Conservation (phyloP, 1,140 invertebrate species). For the Drosophila repleta region DNA sequence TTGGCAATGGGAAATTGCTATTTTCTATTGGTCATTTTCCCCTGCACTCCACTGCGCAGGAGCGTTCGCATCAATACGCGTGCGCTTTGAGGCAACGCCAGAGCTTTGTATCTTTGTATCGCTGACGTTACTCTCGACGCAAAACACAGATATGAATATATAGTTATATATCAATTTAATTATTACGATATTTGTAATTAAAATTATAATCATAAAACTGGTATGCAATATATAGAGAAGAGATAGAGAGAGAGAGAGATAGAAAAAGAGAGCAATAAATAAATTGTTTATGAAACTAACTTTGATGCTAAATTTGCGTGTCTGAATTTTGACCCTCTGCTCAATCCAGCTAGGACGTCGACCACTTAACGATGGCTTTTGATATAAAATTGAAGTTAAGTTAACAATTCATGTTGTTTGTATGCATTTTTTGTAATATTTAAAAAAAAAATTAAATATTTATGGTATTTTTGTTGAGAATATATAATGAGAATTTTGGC, state of each 20-base stretch:
- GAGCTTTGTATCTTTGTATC: slow-evolving; percentile 28
- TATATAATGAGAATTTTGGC: slow-evolving; percentile 20
- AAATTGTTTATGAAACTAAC: slow-evolving; percentile 83
- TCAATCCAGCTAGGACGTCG: slow-evolving; percentile 84
- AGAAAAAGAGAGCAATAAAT: slow-evolving; percentile 71
- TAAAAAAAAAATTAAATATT: slow-evolving; percentile 53
- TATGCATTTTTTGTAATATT: slow-evolving; percentile 49
- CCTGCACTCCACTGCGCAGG: slow-evolving; percentile 41
- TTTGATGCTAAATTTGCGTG: slow-evolving; percentile 84
- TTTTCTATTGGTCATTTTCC: neutral
- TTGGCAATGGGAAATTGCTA: neutral
- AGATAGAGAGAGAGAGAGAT: slow-evolving; percentile 48
- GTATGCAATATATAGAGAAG: slow-evolving; percentile 73
- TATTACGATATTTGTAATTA: slow-evolving; percentile 39
- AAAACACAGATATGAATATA: slow-evolving; percentile 15
- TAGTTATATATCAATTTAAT: slow-evolving; percentile 15
- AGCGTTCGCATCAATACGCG: slow-evolving; percentile 20
- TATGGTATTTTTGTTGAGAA: slow-evolving; percentile 25
- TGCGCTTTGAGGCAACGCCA: slow-evolving; percentile 17
- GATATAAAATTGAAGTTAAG: slow-evolving; percentile 65
- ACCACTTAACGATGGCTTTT: slow-evolving; percentile 84
- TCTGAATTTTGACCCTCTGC: slow-evolving; percentile 84
- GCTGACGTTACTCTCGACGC: slow-evolving; percentile 29
- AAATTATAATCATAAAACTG: slow-evolving; percentile 61
- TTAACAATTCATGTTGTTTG: slow-evolving; percentile 42